Evolutionary conservation across 2,888 invertebrate species (phyloP).

Genomic region (Baronia brevicornis): DNA sequence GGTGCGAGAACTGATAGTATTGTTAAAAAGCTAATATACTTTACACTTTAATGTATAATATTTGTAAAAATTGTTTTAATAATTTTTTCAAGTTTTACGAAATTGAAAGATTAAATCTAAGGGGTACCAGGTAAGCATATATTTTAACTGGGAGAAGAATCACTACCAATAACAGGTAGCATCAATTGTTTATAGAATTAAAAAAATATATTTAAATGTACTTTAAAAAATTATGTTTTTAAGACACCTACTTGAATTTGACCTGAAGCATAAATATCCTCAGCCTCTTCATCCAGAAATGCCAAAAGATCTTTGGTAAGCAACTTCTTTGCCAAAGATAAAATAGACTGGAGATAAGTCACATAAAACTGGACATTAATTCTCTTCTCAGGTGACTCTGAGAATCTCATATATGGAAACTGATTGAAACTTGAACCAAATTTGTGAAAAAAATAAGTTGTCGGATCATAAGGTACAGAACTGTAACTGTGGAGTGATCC

Average conservation of each 20-base stretch:
- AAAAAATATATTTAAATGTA: too few relatives aligned
- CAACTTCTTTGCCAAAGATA: constrained; percentile 87
- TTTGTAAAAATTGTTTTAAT: too few relatives aligned
- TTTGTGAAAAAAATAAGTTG: constrained; percentile 91
- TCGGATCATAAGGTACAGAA: constrained; percentile 85
- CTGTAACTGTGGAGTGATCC: constrained; percentile 75
- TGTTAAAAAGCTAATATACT: too few relatives aligned
- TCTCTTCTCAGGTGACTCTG: constrained; percentile 82
- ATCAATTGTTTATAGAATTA: too few relatives aligned
- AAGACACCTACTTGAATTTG: constrained; percentile 74
- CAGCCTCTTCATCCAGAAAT: constrained; percentile 88
- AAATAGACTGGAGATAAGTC: constrained; percentile 85
- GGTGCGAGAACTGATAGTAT: too few relatives aligned
- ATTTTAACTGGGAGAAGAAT: too few relatives aligned
- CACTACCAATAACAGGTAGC: too few relatives aligned
- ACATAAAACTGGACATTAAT: constrained; percentile 82
- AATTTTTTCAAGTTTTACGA: too few relatives aligned
- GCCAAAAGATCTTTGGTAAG: constrained; percentile 88
- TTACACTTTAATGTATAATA: too few relatives aligned
- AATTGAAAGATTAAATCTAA: too few relatives aligned
- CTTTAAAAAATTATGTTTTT: too few relatives aligned
- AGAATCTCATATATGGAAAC: constrained; percentile 87
- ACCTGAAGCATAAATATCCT: constrained; percentile 84
- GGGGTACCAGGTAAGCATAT: too few relatives aligned
- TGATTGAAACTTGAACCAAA: constrained; percentile 96